A percentile compares a stretch with the other conserved stretches of the same genome.
Conservation (phyloP, 1,140 invertebrate genomes). For the Cotesia typhae region DNA sequence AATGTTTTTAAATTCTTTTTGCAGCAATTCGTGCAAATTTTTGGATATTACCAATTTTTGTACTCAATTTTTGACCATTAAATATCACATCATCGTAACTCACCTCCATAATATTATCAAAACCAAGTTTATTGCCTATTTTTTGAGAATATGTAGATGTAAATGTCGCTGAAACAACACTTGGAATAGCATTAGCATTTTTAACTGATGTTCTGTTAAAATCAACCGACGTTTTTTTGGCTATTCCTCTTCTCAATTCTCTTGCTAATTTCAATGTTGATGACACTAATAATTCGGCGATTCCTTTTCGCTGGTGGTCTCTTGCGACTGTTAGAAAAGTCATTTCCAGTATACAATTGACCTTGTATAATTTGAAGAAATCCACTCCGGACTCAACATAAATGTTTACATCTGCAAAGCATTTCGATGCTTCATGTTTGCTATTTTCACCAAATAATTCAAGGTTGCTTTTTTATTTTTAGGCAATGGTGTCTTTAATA, state of each 20-base stretch:
- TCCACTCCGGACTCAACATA: slow-evolving; percentile 67
- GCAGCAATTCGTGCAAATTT: slow-evolving; percentile 55
- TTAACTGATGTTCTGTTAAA: slow-evolving; percentile 51
- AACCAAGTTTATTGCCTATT: slow-evolving; percentile 67
- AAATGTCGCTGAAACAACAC: slow-evolving; percentile 69
- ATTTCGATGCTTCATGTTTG: slow-evolving; percentile 64
- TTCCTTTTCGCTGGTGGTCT: slow-evolving; percentile 61
- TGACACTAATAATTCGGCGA: slow-evolving; percentile 66
- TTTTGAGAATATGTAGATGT: slow-evolving; percentile 69
- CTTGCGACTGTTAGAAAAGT: slow-evolving; percentile 72
- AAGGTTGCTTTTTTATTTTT: slow-evolving; percentile 65
- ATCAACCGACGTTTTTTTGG: slow-evolving; percentile 55
- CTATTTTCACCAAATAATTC: slow-evolving; percentile 69
- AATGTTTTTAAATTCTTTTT: slow-evolving; percentile 42
- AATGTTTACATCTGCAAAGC: slow-evolving; percentile 70
- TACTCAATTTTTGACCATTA: slow-evolving; percentile 67
- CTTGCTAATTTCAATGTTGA: slow-evolving; percentile 67
- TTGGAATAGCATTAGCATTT: slow-evolving; percentile 63
- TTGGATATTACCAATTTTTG: slow-evolving; percentile 60
- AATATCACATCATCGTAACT: slow-evolving; percentile 65
- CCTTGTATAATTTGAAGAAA: slow-evolving; percentile 70
- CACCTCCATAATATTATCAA: slow-evolving; percentile 63
- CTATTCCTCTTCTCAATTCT: slow-evolving; percentile 63
- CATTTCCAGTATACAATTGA: slow-evolving; percentile 71
- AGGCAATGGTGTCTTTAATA: slow-evolving; percentile 48